Percentiles rank a stretch among this genome's conserved stretches.
phyloP scores from a whole-genome alignment of 2,797 vertebrate species.

The Apodemus agrarius region DNA sequence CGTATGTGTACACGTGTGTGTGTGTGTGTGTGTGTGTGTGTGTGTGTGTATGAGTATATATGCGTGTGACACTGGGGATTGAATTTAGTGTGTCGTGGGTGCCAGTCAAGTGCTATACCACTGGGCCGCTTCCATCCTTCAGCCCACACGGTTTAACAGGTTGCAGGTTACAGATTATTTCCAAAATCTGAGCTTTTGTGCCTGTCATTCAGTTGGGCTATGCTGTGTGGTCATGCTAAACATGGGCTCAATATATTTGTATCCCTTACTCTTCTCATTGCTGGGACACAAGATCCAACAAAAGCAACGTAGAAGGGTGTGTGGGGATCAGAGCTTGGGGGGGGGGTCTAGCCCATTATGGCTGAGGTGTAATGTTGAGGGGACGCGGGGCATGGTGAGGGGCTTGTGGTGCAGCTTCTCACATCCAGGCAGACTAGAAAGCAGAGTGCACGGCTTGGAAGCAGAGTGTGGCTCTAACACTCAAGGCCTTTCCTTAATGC shows the following conservation, averaged over 20 bases:
- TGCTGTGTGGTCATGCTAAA: rapidly evolving
- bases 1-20: background rate
- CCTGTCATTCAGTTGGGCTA: rapidly evolving
- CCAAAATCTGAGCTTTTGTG: background rate
- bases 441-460: background rate
- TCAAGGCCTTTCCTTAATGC: background rate
- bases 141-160: background rate
- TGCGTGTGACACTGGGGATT: background rate
- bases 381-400: rapidly evolving
- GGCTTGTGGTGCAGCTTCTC: background rate
- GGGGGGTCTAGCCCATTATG: rapidly evolving
- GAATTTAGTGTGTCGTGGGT: background rate
- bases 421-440: background rate
- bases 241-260: background rate
- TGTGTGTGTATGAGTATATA: background rate
- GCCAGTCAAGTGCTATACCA: background rate
- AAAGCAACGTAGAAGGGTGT: background rate
- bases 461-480: background rate
- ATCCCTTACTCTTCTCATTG: background rate
- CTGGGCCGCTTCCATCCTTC: background rate
- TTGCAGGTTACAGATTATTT: background rate
- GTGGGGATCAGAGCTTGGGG: background rate
- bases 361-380: background rate
- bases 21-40: background rate
- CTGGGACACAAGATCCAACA: background rate